Evolutionary conservation across 1,140 invertebrate genomes (phyloP).

Genomic region (Condylostylus longicornis): DNA sequence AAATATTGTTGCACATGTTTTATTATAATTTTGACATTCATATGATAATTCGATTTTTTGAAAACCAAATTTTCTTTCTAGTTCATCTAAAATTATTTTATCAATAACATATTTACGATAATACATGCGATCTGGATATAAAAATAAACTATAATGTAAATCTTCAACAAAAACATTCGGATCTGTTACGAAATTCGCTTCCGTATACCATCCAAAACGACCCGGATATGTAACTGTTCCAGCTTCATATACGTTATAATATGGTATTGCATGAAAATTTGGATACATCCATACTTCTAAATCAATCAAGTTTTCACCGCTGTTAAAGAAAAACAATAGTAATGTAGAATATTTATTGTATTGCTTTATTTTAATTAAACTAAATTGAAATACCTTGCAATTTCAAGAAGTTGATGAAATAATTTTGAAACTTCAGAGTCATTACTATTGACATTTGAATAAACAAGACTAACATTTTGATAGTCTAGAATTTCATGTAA

Average conservation of each 20-base stretch:
- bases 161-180: constrained; percentile 3
- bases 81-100: neutral
- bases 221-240: constrained; percentile 39
- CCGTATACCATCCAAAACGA: constrained; percentile 60
- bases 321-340: constrained; percentile 11
- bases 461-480: constrained; percentile 35
- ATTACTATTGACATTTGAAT: constrained; percentile 34
- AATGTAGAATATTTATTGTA: neutral
- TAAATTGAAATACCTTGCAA: constrained; percentile 7
- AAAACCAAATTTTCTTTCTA: constrained; percentile 8
- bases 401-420: constrained; percentile 4
- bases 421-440: constrained; percentile 13
- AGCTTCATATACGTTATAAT: constrained; percentile 21
- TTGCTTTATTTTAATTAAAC: neutral
- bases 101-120: constrained; percentile 17
- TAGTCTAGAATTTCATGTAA: constrained; percentile 49
- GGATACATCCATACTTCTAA: constrained; percentile 53
- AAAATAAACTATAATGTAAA: constrained; percentile 18
- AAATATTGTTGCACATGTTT: constrained; percentile 12
- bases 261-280: constrained; percentile 35
- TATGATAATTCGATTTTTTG: neutral
- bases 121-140: constrained; percentile 12
- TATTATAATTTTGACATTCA: constrained; percentile 11
- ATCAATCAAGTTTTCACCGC: constrained; percentile 39
- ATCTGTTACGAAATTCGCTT: constrained; percentile 27